Percentiles rank a stretch among this genome's conserved stretches.
These are phyloP conservation scores for Allacma fusca DNA, from an alignment of 2,888 invertebrate species.

Conservation along the genomic window DNA sequence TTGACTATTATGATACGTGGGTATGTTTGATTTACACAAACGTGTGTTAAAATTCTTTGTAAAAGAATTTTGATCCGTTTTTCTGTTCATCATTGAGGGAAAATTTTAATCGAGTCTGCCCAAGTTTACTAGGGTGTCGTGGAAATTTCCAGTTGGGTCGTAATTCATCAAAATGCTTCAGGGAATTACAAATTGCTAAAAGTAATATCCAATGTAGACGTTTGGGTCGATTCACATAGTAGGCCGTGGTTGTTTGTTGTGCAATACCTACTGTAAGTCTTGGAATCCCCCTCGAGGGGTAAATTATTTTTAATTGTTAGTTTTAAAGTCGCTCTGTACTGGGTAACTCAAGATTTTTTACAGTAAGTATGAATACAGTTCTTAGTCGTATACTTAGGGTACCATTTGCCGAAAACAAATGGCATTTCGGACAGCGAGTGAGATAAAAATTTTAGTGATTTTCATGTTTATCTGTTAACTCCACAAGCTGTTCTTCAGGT, in stretches of 20 bases:
- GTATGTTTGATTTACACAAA: neutral
- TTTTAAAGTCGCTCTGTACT: neutral
- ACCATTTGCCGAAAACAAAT: neutral
- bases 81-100: neutral
- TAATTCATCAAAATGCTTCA: neutral
- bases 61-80: neutral
- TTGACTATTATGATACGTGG: neutral
- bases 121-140: neutral
- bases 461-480: constrained; percentile 1
- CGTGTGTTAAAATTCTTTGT: neutral
- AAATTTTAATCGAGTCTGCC: neutral
- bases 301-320: neutral
- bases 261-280: neutral
- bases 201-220: neutral
- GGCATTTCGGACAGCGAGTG: constrained; percentile 13
- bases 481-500: neutral
- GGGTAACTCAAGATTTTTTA: no score
- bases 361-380: neutral
- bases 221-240: neutral
- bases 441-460: constrained; percentile 11
- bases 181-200: no score
- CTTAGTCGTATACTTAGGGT: neutral
- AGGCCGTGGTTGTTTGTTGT: constrained; percentile 6
- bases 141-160: neutral
- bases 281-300: neutral